Evolutionary conservation across 2,113 vertebrate species (phyloP), one percentile per base, ranked within the genome.

Genomic region (Sinocyclocheilus anshuiensis): DNA sequence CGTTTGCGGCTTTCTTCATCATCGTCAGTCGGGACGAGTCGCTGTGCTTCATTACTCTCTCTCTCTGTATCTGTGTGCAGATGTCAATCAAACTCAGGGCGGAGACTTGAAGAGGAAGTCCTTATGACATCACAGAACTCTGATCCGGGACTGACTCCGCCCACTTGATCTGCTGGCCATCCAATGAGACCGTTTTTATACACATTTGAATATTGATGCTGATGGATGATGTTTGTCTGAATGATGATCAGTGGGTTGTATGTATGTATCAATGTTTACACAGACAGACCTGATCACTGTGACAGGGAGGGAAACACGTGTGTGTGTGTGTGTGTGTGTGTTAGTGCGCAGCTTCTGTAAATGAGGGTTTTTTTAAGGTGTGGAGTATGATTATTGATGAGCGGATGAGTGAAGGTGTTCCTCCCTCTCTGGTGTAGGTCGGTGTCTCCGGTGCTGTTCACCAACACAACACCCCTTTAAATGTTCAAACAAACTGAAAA

Each of bases 281-380:
- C 87, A 92, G 29, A 92, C 89, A 90, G 93, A 95, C 94, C 94
- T 93, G 91, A 94, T 94, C 93, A 94, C 94, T 95, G 94, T 95
- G 94, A 94, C 90, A 79, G 93, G 82, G 76, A 78, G 83, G 69
- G 74, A 59, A 45, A 81, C 87, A 18, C 80, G 55, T 24, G 55
- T 8, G 71, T 36, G 13, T 24, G 39, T 84, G 77, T 65, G 87
- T 33, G 77, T 80, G 36, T 76, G n/a, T n/a, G n/a, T 18, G n/a
- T 61, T 61, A 75, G 42, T 7, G 84, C 11, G 81, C 61, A 69
- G 20, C 39, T 39, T 69, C 63, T 86, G 78, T 81, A 63, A 48
- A 45, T 82, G 33, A 42, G 29, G 50, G 67, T 22, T 57, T 76
- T 42, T 20, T 45, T 36, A 55, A 33, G 2, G 80, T 20, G 77